A percentile compares a stretch with the other conserved stretches of the same genome.
phyloP scores from a whole-genome alignment of 2,797 vertebrate species.

The Rhinatrema bivittatum region DNA sequence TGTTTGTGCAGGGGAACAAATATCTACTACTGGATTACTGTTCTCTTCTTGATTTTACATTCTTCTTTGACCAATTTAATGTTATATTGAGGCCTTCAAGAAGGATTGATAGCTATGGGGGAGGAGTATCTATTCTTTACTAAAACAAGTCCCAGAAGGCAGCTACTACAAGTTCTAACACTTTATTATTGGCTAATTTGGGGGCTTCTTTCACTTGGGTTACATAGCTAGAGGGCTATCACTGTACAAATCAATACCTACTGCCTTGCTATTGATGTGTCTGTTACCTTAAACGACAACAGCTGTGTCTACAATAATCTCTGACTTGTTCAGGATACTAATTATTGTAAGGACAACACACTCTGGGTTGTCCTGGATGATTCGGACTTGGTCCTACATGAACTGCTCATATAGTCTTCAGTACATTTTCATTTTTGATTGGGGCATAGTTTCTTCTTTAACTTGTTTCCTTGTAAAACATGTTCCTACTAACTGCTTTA shows the following conservation, averaged over 20 bases:
- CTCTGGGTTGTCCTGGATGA: slow-evolving; percentile 58
- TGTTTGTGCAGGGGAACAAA: slow-evolving; percentile 25
- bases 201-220: slow-evolving; percentile 91
- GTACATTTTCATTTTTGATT: slow-evolving; percentile 10
- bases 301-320: slow-evolving; percentile 77
- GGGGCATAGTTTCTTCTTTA: slow-evolving; percentile 2
- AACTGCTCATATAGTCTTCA: slow-evolving; percentile 18
- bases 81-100: slow-evolving; percentile 47
- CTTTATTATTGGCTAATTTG: slow-evolving; percentile 99
- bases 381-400: slow-evolving; percentile 11
- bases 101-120: slow-evolving; percentile 58
- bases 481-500: too few relatives aligned
- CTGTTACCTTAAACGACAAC: slow-evolving; percentile 75
- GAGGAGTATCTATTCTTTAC: slow-evolving; percentile 50
- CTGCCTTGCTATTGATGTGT: slow-evolving; percentile 73
- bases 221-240: slow-evolving; percentile 95
- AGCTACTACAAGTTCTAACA: slow-evolving; percentile 92
- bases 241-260: slow-evolving; percentile 92
- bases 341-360: slow-evolving; percentile 72
- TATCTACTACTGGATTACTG: slow-evolving; percentile 21
- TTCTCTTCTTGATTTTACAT: slow-evolving; percentile 35
- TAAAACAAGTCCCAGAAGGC: slow-evolving; percentile 81
- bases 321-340: slow-evolving; percentile 82
- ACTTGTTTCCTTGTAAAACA: too few relatives aligned
- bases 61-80: slow-evolving; percentile 54